Percentiles rank a stretch among this genome's conserved stretches.
phyloP scores from a whole-genome alignment of 1,140 invertebrate genomes.

The Zaprionus africanus region DNA sequence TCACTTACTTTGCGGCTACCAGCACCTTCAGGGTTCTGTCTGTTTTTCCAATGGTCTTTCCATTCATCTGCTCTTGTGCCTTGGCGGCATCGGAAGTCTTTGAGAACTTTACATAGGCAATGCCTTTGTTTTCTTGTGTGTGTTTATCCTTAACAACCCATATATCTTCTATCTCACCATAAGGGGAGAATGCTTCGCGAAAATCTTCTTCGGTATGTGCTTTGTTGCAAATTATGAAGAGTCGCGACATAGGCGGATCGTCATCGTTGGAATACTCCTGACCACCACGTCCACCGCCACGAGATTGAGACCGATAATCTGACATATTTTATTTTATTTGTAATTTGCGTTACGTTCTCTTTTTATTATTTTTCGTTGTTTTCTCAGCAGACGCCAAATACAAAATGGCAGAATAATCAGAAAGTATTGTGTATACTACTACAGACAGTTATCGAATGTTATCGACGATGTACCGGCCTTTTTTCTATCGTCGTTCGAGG shows the following conservation, averaged over 20 bases:
- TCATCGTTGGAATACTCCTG: conserved; percentile 85
- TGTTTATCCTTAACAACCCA: conserved; percentile 94
- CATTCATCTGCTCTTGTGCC: conserved; percentile 94
- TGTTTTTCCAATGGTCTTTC: conserved; percentile 89
- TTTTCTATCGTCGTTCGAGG: conserved; percentile 19
- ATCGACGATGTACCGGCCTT: conserved; percentile 25
- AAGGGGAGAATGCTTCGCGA: conserved; percentile 90
- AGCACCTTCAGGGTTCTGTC: conserved; percentile 95
- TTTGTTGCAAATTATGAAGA: conserved; percentile 95
- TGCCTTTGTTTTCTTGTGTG: conserved; percentile 94
- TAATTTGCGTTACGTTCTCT: conserved; percentile 7
- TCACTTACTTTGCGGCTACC: conserved; percentile 90
- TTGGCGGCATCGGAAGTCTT: conserved; percentile 94
- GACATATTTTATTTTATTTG: conserved; percentile 60
- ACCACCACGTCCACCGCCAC: conserved; percentile 66
- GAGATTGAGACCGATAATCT: conserved; percentile 81
- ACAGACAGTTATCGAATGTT: conserved; percentile 21
- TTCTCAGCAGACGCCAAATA: conserved; percentile 32
- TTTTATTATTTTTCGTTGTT: conserved; percentile 29
- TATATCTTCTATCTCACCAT: conserved; percentile 94
- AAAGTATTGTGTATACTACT: conserved; percentile 85
- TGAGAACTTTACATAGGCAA: conserved; percentile 92
- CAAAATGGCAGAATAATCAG: conserved; percentile 52
- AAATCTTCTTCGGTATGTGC: conserved; percentile 92
- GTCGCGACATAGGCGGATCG: conserved; percentile 92